phyloP scores from a whole-genome alignment of 2,888 invertebrate species.

The Tetrapedia diversipes region DNA sequence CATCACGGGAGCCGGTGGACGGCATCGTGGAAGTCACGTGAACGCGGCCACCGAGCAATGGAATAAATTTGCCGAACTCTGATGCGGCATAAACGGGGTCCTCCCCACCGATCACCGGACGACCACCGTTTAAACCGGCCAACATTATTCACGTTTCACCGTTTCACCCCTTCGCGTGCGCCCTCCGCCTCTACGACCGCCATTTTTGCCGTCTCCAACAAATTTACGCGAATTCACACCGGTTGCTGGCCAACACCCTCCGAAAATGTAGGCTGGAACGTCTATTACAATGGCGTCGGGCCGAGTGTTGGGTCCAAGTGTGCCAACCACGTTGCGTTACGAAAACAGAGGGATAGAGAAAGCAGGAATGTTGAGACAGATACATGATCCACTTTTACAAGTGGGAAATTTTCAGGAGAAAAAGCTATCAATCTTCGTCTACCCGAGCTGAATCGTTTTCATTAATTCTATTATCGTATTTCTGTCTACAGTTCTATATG shows the following conservation, averaged over 20 bases:
- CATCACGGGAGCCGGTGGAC: conserved; percentile 71
- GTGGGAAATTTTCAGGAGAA: neutral
- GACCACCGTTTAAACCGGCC: conserved; percentile 74
- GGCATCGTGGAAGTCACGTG: conserved; percentile 65
- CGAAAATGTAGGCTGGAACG: conserved; percentile 58
- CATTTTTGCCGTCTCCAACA: conserved; percentile 70
- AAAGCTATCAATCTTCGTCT: no score
- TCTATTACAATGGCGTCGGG: conserved; percentile 55
- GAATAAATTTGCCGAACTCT: conserved; percentile 78
- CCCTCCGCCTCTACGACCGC: conserved; percentile 35
- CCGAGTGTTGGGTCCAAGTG: conserved; percentile 40
- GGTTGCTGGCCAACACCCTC: conserved; percentile 55
- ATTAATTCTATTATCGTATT: no score
- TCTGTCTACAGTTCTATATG: no score
- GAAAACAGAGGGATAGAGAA: neutral
- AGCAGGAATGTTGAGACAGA: neutral
- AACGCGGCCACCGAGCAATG: conserved; percentile 68
- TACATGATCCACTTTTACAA: neutral
- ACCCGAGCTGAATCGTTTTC: no score
- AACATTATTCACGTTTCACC: conserved; percentile 75
- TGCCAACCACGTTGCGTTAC: conserved; percentile 20
- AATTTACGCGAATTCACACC: conserved; percentile 75
- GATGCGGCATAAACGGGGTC: conserved; percentile 76
- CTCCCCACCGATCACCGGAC: conserved; percentile 74
- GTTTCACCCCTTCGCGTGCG: conserved; percentile 34